A percentile compares a stretch with the other conserved stretches of the same genome.
These are phyloP conservation scores for Scotopteryx bipunctaria DNA, from an alignment of 2,888 invertebrate species.

Conservation along the genomic window DNA sequence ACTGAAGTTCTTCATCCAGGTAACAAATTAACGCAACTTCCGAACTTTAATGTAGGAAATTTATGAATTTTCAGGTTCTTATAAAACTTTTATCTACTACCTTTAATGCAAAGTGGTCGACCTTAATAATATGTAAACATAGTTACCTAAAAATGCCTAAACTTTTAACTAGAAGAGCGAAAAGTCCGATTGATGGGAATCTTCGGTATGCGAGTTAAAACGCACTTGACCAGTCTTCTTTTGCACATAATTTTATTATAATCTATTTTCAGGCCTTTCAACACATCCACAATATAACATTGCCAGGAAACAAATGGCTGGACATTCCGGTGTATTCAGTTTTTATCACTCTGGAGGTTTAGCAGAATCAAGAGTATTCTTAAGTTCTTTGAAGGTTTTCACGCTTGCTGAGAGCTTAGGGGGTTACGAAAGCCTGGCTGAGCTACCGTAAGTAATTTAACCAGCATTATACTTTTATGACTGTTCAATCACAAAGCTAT, in stretches of 20 bases:
- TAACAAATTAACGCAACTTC: too few species aligned
- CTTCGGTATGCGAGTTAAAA: too few species aligned
- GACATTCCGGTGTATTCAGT: slow-evolving; percentile 96
- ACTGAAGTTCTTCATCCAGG: slow-evolving; percentile 93
- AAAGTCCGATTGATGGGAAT: too few species aligned
- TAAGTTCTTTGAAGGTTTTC: slow-evolving; percentile 90
- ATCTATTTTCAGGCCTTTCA: slow-evolving; percentile 85
- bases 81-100: too few species aligned
- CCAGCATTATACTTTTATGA: neutral
- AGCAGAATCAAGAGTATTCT: slow-evolving; percentile 88
- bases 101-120: too few species aligned
- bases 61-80: too few species aligned
- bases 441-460: slow-evolving; percentile 91
- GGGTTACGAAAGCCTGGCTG: slow-evolving; percentile 96
- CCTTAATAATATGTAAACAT: too few species aligned
- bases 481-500: neutral
- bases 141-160: too few species aligned
- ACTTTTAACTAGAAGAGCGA: too few species aligned
- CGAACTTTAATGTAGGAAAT: too few species aligned
- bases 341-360: slow-evolving; percentile 92
- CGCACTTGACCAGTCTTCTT: too few species aligned
- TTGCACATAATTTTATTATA: too few species aligned
- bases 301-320: slow-evolving; percentile 90
- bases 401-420: slow-evolving; percentile 97
- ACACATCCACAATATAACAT: slow-evolving; percentile 94